A percentile compares a stretch with the other conserved stretches of the same genome.
These are phyloP conservation scores for Dusona sp. DNA, from an alignment of 2,888 invertebrate genomes.

Conservation along the genomic window DNA sequence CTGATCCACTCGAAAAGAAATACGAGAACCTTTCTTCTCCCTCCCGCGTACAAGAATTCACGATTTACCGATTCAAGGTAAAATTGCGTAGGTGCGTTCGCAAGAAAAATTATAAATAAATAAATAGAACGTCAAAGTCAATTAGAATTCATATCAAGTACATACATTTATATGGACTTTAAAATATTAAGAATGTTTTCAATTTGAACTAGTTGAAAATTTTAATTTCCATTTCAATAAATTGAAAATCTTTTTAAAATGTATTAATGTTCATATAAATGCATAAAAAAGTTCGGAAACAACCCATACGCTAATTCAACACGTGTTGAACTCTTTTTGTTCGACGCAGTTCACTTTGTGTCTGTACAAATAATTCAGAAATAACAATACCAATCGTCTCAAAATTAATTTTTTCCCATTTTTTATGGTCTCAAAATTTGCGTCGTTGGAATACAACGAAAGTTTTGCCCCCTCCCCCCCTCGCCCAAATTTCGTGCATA, in stretches of 20 bases:
- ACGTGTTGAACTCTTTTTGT: neutral
- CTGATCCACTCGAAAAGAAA: slow-evolving; percentile 33
- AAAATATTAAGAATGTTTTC: neutral
- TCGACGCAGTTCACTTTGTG: slow-evolving; percentile 35
- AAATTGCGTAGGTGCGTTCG: slow-evolving; percentile 51
- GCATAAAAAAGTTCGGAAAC: neutral
- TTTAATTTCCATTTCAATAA: neutral
- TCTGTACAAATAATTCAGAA: neutral
- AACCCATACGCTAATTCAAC: neutral
- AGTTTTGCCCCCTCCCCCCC: neutral
- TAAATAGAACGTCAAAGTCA: slow-evolving; percentile 5
- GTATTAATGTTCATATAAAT: slow-evolving; percentile 36
- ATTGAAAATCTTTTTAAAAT: neutral
- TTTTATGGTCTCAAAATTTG: neutral
- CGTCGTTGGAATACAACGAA: neutral
- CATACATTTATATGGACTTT: slow-evolving; percentile 2
- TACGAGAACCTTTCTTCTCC: slow-evolving; percentile 30
- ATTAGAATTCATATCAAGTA: slow-evolving; percentile 3
- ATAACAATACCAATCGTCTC: neutral
- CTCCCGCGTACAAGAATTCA: slow-evolving; percentile 50
- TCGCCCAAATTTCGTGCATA: neutral
- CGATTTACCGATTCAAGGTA: slow-evolving; percentile 62
- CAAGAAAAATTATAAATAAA: slow-evolving; percentile 24
- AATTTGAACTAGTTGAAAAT: neutral
- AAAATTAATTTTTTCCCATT: neutral